A percentile compares a stretch with the other conserved stretches of the same genome.
These are phyloP conservation scores for Atethmia centrago DNA, from an alignment of 2,888 invertebrate genomes.

Conservation along the genomic window DNA sequence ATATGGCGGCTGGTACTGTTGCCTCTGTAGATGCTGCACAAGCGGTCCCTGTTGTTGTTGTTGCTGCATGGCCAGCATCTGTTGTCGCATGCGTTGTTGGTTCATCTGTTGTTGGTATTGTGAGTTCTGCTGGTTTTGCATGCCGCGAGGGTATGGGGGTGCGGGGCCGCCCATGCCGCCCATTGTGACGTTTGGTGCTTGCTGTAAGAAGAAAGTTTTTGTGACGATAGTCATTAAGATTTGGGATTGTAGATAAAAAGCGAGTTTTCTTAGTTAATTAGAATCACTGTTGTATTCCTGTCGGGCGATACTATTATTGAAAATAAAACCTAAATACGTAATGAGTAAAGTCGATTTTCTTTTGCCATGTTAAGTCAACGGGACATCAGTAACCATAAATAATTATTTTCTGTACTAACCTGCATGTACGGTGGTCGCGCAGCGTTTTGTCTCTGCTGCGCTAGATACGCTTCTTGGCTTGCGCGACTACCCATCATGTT, in stretches of 20 bases:
- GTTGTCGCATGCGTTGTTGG: constrained; percentile 92
- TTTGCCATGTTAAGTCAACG: background rate
- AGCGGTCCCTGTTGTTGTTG: constrained; percentile 89
- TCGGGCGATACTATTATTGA: background rate
- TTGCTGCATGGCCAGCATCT: constrained; percentile 93
- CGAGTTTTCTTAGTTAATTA: background rate
- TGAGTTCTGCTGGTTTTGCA: constrained; percentile 90
- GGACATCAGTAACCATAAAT: background rate
- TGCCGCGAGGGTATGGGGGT: constrained; percentile 93
- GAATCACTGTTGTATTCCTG: background rate
- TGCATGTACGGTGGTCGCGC: constrained; percentile 93
- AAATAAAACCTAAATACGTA: background rate
- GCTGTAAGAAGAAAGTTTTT: constrained; percentile 64
- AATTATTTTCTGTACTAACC: constrained; percentile 74
- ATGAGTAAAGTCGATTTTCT: background rate
- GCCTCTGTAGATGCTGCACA: constrained; percentile 86
- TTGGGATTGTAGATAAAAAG: background rate
- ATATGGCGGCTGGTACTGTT: constrained; percentile 88
- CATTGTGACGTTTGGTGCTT: constrained; percentile 97
- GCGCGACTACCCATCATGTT: constrained; percentile 91
- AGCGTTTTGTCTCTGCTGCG: constrained; percentile 91
- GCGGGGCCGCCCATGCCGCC: constrained; percentile 94
- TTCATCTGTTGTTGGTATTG: constrained; percentile 91
- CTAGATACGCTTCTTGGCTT: constrained; percentile 90
- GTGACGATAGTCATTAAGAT: background rate